A percentile compares a stretch with the other conserved stretches of the same genome.
phyloP scores from a whole-genome alignment of 2,888 invertebrate species.

The Tipula helvola region DNA sequence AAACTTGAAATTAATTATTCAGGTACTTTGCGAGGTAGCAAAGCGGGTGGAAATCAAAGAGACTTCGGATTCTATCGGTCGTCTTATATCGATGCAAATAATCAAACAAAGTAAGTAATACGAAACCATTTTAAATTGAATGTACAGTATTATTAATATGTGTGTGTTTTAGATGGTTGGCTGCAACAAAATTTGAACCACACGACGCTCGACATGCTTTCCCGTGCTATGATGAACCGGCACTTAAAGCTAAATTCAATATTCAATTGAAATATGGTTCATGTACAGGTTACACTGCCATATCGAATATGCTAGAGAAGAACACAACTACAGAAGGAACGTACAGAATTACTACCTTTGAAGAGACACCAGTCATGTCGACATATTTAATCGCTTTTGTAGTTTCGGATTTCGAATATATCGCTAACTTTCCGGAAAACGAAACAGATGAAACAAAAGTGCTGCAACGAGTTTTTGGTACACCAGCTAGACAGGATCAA shows the following conservation, averaged over 20 bases:
- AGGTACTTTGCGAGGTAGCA: conserved; percentile 44
- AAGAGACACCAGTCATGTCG: conserved; percentile 51
- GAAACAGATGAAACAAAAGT: conserved; percentile 13
- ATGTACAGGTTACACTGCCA: conserved; percentile 25
- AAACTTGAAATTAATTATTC: conserved; percentile 41
- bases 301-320: conserved; percentile 38
- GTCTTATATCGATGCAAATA: conserved; percentile 31
- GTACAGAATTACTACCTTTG: conserved; percentile 24
- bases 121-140: not conserved
- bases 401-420: conserved; percentile 44
- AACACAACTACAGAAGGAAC: not conserved
- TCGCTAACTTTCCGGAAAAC: conserved; percentile 13
- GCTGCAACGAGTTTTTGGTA: conserved; percentile 25
- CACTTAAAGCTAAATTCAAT: conserved; percentile 53
- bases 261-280: conserved; percentile 26
- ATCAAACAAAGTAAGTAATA: conserved; percentile 12
- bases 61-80: conserved; percentile 46
- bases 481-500: conserved; percentile 25
- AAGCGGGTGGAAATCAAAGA: conserved; percentile 30
- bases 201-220: conserved; percentile 54
- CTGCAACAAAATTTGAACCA: conserved; percentile 55
- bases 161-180: conserved; percentile 29
- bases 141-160: not conserved
- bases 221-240: conserved; percentile 56
- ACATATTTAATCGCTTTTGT: conserved; percentile 71